A percentile compares a stretch with the other conserved stretches of the same genome.
Evolutionary conservation across 2,113 vertebrate genomes (phyloP).

Genomic region (Ceratotherium simum): DNA sequence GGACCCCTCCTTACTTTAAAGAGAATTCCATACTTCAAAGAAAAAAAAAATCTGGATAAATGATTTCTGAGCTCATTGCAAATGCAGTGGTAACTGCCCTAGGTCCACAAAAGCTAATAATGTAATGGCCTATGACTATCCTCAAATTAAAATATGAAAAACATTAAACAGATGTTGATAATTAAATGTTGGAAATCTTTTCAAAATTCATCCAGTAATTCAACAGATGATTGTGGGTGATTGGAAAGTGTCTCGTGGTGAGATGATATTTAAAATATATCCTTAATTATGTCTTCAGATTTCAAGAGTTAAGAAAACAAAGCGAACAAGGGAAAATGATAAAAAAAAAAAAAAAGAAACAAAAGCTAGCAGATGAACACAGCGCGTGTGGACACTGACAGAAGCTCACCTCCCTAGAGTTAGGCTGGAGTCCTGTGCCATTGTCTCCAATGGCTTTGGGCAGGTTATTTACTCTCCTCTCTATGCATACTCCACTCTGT

Average conservation of each 20-base stretch:
- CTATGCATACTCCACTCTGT: accelerated
- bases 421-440: neutral
- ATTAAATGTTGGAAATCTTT: neutral
- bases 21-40: neutral
- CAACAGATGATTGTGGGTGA: neutral
- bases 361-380: accelerated
- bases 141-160: neutral
- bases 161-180: neutral
- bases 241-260: neutral
- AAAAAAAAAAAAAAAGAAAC: neutral
- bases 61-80: neutral
- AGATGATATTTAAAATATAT: neutral
- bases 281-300: neutral
- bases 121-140: neutral
- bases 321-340: neutral
- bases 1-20: neutral
- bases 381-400: accelerated
- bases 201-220: neutral
- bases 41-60: neutral
- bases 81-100: neutral
- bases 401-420: neutral
- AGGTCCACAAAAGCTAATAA: neutral
- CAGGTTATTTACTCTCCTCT: neutral
- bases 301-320: neutral
- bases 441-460: neutral